Percentiles rank a stretch among this genome's conserved stretches.
Evolutionary conservation across 2,113 vertebrate species (phyloP).

Genomic region (Zingel zingel): DNA sequence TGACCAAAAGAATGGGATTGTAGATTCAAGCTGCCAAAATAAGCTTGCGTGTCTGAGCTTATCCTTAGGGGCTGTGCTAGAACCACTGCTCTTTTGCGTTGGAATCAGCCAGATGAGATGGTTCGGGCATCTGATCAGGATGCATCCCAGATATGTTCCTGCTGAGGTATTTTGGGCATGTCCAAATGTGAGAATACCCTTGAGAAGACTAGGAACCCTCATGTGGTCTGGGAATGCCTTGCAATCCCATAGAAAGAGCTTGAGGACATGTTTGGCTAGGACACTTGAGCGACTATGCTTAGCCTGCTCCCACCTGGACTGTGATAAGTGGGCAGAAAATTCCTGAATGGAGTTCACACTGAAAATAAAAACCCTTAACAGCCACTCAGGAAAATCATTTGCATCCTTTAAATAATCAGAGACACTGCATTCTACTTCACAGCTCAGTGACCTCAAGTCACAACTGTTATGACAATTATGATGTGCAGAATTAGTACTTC

Average conservation of each 20-base stretch:
- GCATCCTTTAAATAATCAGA: neutral
- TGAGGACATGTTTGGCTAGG: neutral
- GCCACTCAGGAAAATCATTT: neutral
- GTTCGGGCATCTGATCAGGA: neutral
- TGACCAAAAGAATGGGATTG: neutral
- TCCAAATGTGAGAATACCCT: neutral
- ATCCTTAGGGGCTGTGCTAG: no score
- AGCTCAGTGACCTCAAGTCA: neutral
- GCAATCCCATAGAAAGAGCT: neutral
- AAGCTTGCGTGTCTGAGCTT: neutral
- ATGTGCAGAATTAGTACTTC: neutral
- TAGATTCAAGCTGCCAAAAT: neutral
- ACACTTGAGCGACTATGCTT: neutral
- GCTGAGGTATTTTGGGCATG: neutral
- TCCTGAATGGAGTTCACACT: neutral
- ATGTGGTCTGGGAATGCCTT: neutral
- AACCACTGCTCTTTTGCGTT: neutral
- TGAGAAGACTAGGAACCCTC: neutral
- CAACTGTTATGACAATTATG: slow-evolving; percentile 29
- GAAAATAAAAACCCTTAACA: neutral
- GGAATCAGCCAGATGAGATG: neutral
- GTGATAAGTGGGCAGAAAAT: neutral
- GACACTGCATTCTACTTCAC: neutral
- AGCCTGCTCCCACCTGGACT: neutral
- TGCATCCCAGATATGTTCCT: neutral